phyloP scores from a whole-genome alignment of 2,797 vertebrate species.

The Manis javanica region DNA sequence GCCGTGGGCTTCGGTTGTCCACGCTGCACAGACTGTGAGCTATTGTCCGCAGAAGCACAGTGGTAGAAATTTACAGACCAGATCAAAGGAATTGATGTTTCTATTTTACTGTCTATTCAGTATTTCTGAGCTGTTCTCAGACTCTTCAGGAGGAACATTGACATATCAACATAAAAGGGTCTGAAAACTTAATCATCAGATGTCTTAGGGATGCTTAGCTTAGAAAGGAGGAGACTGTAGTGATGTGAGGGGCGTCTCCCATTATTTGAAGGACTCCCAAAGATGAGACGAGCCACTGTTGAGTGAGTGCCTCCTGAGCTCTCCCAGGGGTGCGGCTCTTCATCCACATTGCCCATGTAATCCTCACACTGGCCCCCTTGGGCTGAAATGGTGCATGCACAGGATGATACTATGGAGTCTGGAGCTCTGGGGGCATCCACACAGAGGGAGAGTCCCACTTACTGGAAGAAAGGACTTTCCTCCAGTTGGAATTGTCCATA shows the following conservation, averaged over 20 bases:
- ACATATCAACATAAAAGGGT: not conserved
- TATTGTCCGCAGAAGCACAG: not conserved
- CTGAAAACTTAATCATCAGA: not conserved
- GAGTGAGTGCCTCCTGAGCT: not conserved
- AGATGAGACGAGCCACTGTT: not conserved
- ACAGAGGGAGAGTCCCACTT: not conserved
- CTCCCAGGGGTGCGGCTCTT: not conserved
- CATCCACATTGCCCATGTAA: accelerated
- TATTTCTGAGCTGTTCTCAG: conserved; percentile 5
- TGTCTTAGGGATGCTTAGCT: not conserved
- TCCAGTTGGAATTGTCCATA: not conserved
- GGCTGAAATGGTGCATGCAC: not conserved
- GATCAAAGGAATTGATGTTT: not conserved
- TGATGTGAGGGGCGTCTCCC: not conserved
- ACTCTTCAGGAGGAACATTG: not conserved
- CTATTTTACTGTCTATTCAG: not conserved
- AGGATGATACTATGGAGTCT: not conserved
- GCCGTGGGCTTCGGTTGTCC: not conserved
- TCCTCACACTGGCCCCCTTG: accelerated
- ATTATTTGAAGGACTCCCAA: not conserved
- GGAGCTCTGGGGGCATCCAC: not conserved
- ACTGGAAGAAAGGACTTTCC: not conserved
- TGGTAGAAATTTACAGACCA: not conserved
- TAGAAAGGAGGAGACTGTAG: not conserved
- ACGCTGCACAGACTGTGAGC: too few relatives aligned